These are phyloP conservation scores for Campylorhamphus procurvoides DNA, from an alignment of 2,113 vertebrate species.

Conservation along the genomic window DNA sequence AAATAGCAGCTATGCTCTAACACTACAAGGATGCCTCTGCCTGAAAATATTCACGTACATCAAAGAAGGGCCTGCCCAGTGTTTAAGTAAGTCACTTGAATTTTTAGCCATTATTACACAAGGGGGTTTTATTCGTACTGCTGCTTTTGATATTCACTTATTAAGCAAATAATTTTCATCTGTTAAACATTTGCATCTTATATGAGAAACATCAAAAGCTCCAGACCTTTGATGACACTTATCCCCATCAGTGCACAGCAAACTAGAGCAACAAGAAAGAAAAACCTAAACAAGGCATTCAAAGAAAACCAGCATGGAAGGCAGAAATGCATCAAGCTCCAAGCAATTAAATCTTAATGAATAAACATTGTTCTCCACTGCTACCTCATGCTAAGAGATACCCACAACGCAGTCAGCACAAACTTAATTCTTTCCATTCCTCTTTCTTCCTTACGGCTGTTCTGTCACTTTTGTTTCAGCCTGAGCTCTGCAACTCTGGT, in stretches of 20 bases:
- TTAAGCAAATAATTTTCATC: conserved; percentile 61
- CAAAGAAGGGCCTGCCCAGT: background rate
- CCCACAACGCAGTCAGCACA: background rate
- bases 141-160: conserved; percentile 55
- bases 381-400: conserved; percentile 32
- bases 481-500: background rate
- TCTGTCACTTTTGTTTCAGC: background rate
- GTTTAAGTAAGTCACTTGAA: conserved; percentile 13
- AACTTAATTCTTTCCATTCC: conserved; percentile 40
- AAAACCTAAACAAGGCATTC: conserved; percentile 33
- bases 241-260: conserved; percentile 25
- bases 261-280: conserved; percentile 10
- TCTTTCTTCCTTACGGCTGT: background rate
- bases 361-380: conserved; percentile 44
- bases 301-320: conserved; percentile 40
- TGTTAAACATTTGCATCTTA: conserved; percentile 42
- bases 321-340: background rate
- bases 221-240: conserved; percentile 56
- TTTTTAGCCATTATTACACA: conserved; percentile 30
- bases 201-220: conserved; percentile 56
- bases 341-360: conserved; percentile 36
- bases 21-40: background rate
- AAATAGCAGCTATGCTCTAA: background rate
- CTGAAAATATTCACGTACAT: conserved; percentile 28
- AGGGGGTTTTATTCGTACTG: background rate